A percentile compares a stretch with the other conserved stretches of the same genome.
Conservation (phyloP, 2,113 vertebrate species). For the Craseonycteris thonglongyai region DNA sequence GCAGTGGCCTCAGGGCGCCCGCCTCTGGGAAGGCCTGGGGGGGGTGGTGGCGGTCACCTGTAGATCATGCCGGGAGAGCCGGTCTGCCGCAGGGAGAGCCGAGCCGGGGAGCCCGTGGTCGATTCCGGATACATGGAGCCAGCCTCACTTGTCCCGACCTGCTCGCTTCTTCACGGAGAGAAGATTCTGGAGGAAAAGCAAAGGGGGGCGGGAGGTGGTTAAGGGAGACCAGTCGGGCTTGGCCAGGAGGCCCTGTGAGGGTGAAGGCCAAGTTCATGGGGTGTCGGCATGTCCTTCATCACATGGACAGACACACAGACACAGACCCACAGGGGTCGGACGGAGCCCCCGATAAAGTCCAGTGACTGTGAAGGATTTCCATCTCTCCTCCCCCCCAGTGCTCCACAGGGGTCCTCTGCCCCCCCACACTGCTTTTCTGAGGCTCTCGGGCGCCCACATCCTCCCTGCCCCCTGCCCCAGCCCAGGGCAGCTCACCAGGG, state of each 20-base stretch:
- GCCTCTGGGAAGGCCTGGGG: background rate
- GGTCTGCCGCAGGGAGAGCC: constrained; percentile 95
- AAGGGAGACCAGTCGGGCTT: background rate
- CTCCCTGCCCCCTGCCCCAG: background rate
- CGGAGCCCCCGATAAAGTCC: accelerated
- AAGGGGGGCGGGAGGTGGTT: background rate
- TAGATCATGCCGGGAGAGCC: constrained; percentile 99
- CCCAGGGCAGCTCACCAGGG: background rate
- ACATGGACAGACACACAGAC: background rate
- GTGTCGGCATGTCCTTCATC: accelerated
- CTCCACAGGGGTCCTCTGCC: accelerated
- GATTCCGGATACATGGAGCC: constrained; percentile 99
- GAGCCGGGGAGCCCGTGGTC: constrained; percentile 96
- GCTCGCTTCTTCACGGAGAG: constrained; percentile 56
- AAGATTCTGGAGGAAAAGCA: constrained; percentile 8
- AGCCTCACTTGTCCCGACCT: constrained; percentile 71
- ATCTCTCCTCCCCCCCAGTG: accelerated
- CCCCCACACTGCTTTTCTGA: background rate
- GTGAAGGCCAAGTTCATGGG: background rate
- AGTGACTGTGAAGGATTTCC: background rate
- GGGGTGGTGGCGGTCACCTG: constrained; percentile 85
- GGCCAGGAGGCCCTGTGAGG: background rate
- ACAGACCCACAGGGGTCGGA: accelerated
- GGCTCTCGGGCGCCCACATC: background rate
- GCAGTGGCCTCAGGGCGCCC: background rate